phyloP scores from a whole-genome alignment of 2,797 vertebrate genomes.

The Aythya fuligula region DNA sequence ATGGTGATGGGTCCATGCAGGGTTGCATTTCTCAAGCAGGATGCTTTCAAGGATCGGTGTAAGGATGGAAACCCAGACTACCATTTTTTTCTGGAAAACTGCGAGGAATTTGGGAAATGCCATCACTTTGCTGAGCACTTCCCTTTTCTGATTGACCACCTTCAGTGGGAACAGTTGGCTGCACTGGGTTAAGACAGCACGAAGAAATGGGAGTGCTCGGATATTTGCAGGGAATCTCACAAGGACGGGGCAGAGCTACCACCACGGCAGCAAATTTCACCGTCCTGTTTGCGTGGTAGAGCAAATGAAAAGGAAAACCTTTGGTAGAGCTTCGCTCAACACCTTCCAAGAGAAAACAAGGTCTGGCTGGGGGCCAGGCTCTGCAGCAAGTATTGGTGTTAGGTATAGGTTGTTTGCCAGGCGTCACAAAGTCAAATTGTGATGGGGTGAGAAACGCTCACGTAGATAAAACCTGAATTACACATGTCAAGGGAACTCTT shows the following conservation, averaged over 20 bases:
- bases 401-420: neutral
- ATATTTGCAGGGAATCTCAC: neutral
- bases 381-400: neutral
- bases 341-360: neutral
- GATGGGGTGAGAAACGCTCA: neutral
- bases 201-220: neutral
- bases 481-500: neutral
- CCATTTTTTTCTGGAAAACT: rapidly evolving
- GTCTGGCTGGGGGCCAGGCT: neutral
- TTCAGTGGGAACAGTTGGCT: neutral
- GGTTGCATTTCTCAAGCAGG: neutral
- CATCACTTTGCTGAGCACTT: neutral
- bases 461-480: neutral
- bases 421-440: neutral
- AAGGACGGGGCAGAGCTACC: rapidly evolving
- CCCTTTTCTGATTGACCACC: neutral
- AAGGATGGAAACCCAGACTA: neutral
- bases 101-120: neutral
- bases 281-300: neutral
- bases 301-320: neutral
- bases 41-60: neutral
- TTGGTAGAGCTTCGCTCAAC: neutral
- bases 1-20: neutral
- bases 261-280: neutral
- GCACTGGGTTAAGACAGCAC: rapidly evolving